Percentiles rank a stretch among this genome's conserved stretches.
These are phyloP conservation scores for Sorex araneus DNA, from an alignment of 2,113 vertebrate species.

Conservation along the genomic window DNA sequence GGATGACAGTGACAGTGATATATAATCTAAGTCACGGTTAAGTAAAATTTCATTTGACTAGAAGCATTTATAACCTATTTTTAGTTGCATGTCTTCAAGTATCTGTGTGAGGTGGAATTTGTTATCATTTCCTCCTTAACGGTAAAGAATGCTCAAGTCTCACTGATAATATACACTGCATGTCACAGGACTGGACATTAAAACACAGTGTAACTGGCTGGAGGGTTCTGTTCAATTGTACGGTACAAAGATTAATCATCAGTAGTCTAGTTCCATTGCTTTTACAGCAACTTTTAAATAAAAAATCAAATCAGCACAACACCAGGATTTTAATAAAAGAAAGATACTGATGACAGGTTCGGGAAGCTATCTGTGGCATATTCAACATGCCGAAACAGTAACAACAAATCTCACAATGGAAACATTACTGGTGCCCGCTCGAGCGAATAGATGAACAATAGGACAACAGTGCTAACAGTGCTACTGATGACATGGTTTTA, in stretches of 20 bases:
- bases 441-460: too few relatives aligned
- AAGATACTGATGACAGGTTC: conserved; percentile 27
- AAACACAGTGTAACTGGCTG: background rate
- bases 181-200: background rate
- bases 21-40: background rate
- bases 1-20: too few relatives aligned
- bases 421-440: too few relatives aligned
- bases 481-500: conserved; percentile 39
- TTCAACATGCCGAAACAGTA: too few relatives aligned
- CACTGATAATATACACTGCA: background rate
- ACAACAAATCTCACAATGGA: too few relatives aligned
- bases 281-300: conserved; percentile 57
- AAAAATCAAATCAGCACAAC: conserved; percentile 6
- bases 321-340: background rate
- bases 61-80: background rate
- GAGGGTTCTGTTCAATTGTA: background rate
- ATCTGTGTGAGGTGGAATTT: background rate
- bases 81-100: background rate
- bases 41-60: background rate
- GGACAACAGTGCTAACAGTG: too few relatives aligned
- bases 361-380: too few relatives aligned
- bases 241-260: background rate
- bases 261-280: background rate
- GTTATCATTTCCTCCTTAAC: conserved; percentile 42
- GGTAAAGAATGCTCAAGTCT: background rate